These are phyloP conservation scores for Melanotaenia parkinsoni DNA, from an alignment of 2,797 vertebrate species.

Conservation along the genomic window DNA sequence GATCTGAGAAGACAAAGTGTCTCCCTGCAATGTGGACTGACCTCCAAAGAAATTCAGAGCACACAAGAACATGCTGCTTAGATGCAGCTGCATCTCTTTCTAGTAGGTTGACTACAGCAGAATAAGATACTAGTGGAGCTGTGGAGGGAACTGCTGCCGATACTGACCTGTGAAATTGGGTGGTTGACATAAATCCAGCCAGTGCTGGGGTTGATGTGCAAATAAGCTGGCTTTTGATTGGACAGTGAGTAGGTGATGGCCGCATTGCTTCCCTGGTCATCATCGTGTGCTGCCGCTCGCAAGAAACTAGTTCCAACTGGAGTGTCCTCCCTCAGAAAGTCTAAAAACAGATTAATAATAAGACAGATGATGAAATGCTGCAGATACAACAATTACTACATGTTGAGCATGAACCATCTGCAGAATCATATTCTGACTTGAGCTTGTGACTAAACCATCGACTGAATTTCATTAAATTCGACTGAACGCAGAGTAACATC, in stretches of 20 bases:
- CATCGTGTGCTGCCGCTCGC: slow-evolving; percentile 86
- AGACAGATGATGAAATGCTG: background rate
- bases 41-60: background rate
- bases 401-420: background rate
- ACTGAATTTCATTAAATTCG: slow-evolving; percentile 11
- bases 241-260: slow-evolving; percentile 88
- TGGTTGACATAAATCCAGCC: slow-evolving; percentile 91
- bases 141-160: background rate
- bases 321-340: slow-evolving; percentile 89
- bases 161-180: slow-evolving; percentile 86
- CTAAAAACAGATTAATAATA: slow-evolving; percentile 63
- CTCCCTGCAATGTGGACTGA: background rate
- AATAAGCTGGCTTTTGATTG: slow-evolving; percentile 84
- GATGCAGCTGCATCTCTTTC: background rate
- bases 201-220: slow-evolving; percentile 89
- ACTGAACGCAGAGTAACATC: slow-evolving; percentile 13
- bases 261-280: slow-evolving; percentile 90
- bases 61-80: background rate
- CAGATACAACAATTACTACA: background rate
- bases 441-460: background rate
- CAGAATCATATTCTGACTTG: background rate
- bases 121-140: background rate
- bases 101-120: background rate
- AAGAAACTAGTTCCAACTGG: slow-evolving; percentile 89
- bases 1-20: background rate